Base-by-base conservation (phyloP, 1,140 invertebrate genomes). In the Euschistus heros region DNA sequence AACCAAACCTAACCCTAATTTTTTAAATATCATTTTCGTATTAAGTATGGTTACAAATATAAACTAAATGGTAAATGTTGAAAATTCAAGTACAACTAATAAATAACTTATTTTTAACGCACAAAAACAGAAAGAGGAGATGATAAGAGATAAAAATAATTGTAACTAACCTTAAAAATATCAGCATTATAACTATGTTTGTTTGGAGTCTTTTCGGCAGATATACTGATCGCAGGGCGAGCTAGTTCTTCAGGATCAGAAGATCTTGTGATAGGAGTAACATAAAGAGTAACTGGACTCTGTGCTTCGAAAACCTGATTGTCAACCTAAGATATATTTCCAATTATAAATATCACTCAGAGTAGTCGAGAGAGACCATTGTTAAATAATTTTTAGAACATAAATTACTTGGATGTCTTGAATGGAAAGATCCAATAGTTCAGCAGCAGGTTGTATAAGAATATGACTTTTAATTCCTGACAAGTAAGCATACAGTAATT, bases 271-370 rank as follows among this genome's bases (percentile, higher is more conserved):
- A 71, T 68, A 1, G 78, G 77, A 0, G 82, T 80, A 14, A 90
- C 86, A 74, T 88, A 91, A 50, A 96, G 75, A 55, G 95, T 78
- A 14, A 94, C 87, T 15, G 89, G 87, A 72, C 86, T 88, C 64
- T 87, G 84, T 0, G 92, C 86, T 71, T 92, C 89, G 67, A 91
- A 81, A 50, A 98, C 72, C 78, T 93, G 82, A 74, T 86, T 86
- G 71, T 87, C 86, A 66, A 81, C 75, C 77, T 73, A 30, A 17
- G 26, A 57, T 2, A 47, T n/a, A 13, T 18, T 50, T 37, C 13
- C 33, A 37, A 37, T 10, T 37, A 37, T 6, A 13, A 37, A 10
- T 37, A 37, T 6, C 1, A 13, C 6, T 37, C 33, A 37, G 3
- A 37, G 1, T 10, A 37, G 13, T 37, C 33, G 13, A 37, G 4